Conservation (phyloP, 1,140 invertebrate genomes). For the Parasteatoda tepidariorum region DNA sequence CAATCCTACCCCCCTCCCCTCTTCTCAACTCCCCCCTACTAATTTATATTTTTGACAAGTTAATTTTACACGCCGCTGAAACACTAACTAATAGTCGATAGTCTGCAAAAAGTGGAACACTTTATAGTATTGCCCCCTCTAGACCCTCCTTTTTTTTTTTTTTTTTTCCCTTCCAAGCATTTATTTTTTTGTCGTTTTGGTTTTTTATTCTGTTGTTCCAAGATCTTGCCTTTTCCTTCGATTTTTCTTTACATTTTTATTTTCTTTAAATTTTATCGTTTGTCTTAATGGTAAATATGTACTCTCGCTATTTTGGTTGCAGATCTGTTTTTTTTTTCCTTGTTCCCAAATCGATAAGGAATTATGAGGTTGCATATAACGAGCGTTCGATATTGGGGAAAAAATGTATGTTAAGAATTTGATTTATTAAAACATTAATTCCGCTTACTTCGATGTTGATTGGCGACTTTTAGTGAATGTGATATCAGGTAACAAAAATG, state of each 20-base stretch:
- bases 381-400: too few relatives aligned
- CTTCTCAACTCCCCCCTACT: not conserved
- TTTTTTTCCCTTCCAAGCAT: not conserved
- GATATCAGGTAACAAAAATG: too few relatives aligned
- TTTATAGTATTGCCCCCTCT: slow-evolving; percentile 16
- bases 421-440: too few relatives aligned
- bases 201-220: too few relatives aligned
- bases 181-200: not conserved
- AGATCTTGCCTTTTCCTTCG: too few relatives aligned
- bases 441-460: too few relatives aligned
- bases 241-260: not conserved
- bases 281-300: not conserved
- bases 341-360: too few relatives aligned
- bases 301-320: not conserved
- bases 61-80: slow-evolving; percentile 59
- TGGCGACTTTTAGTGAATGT: too few relatives aligned
- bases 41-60: slow-evolving; percentile 61
- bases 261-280: slow-evolving; percentile 9
- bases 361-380: too few relatives aligned
- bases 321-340: not conserved
- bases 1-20: not conserved
- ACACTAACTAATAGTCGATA: slow-evolving; percentile 59
- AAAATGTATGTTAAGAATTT: too few relatives aligned
- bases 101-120: slow-evolving; percentile 37
- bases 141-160: not conserved